These are phyloP conservation scores for Drosophila paranaensis DNA, from an alignment of 2,888 invertebrate species.

Conservation along the genomic window DNA sequence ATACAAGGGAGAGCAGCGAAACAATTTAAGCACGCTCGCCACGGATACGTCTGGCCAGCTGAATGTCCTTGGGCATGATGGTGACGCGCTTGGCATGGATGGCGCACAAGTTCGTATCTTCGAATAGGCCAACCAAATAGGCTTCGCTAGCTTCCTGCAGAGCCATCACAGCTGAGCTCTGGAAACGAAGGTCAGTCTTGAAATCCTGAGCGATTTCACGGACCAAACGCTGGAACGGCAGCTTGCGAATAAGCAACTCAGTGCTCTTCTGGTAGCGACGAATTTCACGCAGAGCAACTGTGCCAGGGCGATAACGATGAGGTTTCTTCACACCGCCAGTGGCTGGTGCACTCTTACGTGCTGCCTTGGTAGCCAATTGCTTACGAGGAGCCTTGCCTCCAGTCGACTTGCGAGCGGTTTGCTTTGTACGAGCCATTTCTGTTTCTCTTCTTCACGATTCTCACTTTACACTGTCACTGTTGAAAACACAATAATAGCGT, in stretches of 20 bases:
- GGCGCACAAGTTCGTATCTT: slow-evolving; percentile 86
- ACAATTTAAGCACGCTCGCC: slow-evolving; percentile 94
- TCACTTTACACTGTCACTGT: slow-evolving; percentile 12
- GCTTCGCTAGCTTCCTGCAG: too few relatives aligned
- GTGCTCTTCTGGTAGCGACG: slow-evolving; percentile 7
- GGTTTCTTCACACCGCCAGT: too few relatives aligned
- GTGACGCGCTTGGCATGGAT: slow-evolving; percentile 98
- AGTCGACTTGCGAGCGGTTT: too few relatives aligned
- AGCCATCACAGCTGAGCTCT: too few relatives aligned
- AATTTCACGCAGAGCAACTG: slow-evolving; percentile 5
- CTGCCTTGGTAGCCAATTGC: too few relatives aligned
- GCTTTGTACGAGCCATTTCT: too few relatives aligned
- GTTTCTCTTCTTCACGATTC: background rate
- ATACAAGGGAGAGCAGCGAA: background rate
- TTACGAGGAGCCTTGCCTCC: too few relatives aligned
- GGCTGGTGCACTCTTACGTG: background rate
- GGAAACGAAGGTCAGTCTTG: too few relatives aligned
- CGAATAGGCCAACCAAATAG: background rate
- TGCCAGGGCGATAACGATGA: background rate
- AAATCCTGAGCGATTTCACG: too few relatives aligned
- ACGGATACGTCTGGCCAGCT: slow-evolving; percentile 96
- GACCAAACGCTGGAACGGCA: too few relatives aligned
- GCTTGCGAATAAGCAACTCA: background rate
- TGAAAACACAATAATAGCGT: slow-evolving; percentile 13
- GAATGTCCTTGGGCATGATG: slow-evolving; percentile 98